A percentile compares a stretch with the other conserved stretches of the same genome.
These are phyloP conservation scores for Aulostomus chinensis DNA, from an alignment of 2,797 vertebrate species.

Conservation along the genomic window DNA sequence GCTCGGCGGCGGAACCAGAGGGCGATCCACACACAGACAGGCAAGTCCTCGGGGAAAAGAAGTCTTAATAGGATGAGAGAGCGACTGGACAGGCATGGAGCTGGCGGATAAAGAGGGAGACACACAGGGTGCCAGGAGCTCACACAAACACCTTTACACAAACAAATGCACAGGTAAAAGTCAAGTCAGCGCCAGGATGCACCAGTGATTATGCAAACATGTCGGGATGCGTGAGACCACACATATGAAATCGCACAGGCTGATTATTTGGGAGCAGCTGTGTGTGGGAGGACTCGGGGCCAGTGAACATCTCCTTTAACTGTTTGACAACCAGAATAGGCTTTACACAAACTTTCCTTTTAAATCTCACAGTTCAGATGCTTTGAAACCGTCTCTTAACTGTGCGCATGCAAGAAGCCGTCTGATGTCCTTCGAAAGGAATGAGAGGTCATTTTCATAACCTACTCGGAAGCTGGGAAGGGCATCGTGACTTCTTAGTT, in stretches of 20 bases:
- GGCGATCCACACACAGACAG: conserved; percentile 29
- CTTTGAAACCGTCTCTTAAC: conserved; percentile 14
- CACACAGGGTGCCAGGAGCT: conserved; percentile 3
- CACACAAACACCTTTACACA: neutral
- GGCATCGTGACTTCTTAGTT: neutral
- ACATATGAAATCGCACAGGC: conserved; percentile 26
- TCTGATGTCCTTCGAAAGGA: neutral
- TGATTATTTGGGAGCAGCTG: conserved; percentile 67
- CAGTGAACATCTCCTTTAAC: conserved; percentile 51
- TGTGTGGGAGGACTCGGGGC: conserved; percentile 67
- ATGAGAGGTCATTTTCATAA: conserved; percentile 5
- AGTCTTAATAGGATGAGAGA: conserved; percentile 46
- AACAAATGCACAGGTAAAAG: conserved; percentile 11
- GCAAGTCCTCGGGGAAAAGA: conserved; percentile 24
- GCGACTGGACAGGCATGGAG: conserved; percentile 40
- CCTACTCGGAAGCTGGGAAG: neutral
- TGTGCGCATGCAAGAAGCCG: neutral
- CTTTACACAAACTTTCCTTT: conserved; percentile 38
- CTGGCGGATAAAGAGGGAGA: conserved; percentile 26
- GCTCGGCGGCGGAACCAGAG: conserved; percentile 19
- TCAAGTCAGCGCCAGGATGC: neutral
- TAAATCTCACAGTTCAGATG: conserved; percentile 1
- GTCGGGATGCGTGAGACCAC: conserved; percentile 6
- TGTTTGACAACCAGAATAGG: conserved; percentile 45
- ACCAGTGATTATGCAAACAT: conserved; percentile 17